Evolutionary conservation across 1,140 invertebrate genomes (phyloP).

Genomic region (Sinonovacula constricta): DNA sequence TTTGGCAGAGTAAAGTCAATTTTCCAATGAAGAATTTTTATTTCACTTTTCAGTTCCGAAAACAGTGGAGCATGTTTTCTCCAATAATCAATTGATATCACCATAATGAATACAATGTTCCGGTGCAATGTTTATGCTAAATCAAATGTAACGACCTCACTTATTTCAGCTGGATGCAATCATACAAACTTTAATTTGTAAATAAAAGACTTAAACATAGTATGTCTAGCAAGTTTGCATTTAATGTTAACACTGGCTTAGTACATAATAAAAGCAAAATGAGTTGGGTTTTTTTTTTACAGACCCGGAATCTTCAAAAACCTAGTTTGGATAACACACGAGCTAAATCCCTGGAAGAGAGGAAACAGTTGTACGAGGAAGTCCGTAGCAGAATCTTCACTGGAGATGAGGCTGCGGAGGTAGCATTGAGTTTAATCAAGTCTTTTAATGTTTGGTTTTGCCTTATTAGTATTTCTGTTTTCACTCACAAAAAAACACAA

Average conservation of each 20-base stretch:
- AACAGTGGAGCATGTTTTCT: no score
- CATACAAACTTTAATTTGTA: no score
- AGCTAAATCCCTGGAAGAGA: constrained; percentile 37
- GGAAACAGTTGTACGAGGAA: constrained; percentile 43
- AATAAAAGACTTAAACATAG: no score
- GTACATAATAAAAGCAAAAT: not conserved
- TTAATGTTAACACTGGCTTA: not conserved
- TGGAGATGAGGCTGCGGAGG: constrained; percentile 31
- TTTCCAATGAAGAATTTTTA: no score
- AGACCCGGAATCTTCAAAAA: constrained; percentile 37
- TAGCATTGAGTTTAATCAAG: no score
- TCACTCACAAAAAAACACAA: no score
- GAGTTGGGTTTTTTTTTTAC: not conserved
- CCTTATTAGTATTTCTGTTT: no score
- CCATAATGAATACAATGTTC: not conserved
- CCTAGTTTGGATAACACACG: constrained; percentile 20
- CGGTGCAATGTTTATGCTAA: not conserved
- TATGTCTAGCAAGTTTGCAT: not conserved
- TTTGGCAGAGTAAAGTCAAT: no score
- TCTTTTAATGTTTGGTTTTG: no score
- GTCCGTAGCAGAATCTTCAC: constrained; percentile 38
- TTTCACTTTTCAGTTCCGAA: no score
- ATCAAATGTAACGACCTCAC: not conserved
- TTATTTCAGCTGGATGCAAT: not conserved
- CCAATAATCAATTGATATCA: no score